Conservation (phyloP, 2,888 invertebrate genomes). For the Ectobius pallidus region DNA sequence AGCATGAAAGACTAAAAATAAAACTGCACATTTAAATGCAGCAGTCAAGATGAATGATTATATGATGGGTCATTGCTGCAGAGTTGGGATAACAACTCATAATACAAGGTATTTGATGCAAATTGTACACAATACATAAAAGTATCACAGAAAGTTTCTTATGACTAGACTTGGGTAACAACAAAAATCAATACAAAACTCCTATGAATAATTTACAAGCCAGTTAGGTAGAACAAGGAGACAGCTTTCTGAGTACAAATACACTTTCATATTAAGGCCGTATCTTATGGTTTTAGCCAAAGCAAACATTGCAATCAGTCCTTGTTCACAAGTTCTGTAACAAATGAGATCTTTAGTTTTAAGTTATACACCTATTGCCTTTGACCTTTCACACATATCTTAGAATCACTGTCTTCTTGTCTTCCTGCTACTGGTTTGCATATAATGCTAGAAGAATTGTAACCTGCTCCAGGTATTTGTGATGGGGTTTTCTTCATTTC, state of each 20-base stretch:
- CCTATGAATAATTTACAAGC: constrained; percentile 23
- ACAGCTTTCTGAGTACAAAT: background rate
- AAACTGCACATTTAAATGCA: constrained; percentile 22
- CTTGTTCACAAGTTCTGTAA: constrained; percentile 1
- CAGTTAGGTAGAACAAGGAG: constrained; percentile 13
- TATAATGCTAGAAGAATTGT: constrained; percentile 19
- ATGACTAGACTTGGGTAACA: constrained; percentile 49
- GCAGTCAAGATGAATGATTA: constrained; percentile 23
- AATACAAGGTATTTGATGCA: constrained; percentile 36
- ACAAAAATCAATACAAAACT: constrained; percentile 35
- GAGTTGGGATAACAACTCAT: constrained; percentile 36
- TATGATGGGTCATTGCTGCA: constrained; percentile 28
- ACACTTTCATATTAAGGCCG: constrained; percentile 9
- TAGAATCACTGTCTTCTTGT: constrained; percentile 17
- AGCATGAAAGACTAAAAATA: constrained; percentile 31
- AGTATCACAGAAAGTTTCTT: constrained; percentile 50
- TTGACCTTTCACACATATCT: no score
- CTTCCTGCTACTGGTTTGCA: constrained; percentile 15
- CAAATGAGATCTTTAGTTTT: background rate
- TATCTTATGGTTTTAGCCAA: constrained; percentile 1
- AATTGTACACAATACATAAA: constrained; percentile 43
- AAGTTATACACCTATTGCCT: background rate
- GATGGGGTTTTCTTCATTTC: constrained; percentile 24
- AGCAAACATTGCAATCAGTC: background rate
- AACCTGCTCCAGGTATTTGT: constrained; percentile 4